Percentiles rank a stretch among this genome's conserved stretches.
Evolutionary conservation across 2,113 vertebrate species (phyloP).

Genomic region (Crocuta crocuta): DNA sequence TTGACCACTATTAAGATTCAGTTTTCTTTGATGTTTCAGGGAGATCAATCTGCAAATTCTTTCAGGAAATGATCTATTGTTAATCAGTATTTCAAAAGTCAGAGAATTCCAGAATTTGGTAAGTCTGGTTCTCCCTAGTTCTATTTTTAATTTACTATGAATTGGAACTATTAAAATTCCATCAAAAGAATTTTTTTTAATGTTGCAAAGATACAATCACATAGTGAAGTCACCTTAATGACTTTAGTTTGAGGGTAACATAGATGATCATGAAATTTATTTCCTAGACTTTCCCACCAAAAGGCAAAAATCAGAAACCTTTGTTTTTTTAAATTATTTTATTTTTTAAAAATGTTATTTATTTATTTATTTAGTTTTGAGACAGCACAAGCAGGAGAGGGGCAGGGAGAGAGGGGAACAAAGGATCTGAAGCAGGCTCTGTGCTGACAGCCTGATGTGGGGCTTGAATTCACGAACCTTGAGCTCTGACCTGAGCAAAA

Average conservation of each 20-base stretch:
- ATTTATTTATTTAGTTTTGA: no score
- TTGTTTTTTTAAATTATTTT: neutral
- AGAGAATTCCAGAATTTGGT: constrained; percentile 41
- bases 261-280: constrained; percentile 23
- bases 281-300: neutral
- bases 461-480: no score
- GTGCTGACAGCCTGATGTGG: no score
- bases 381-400: no score
- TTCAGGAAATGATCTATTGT: constrained; percentile 9
- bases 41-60: neutral
- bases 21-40: neutral
- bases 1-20: neutral
- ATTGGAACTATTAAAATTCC: neutral
- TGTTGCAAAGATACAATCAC: constrained; percentile 16
- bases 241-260: neutral
- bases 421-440: no score
- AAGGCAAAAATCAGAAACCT: neutral
- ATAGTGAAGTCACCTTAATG: neutral
- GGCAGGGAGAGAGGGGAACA: no score
- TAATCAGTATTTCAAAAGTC: constrained; percentile 32
- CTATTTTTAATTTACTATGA: constrained; percentile 44
- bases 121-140: neutral
- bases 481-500: no score
- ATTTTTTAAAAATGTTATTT: no score
- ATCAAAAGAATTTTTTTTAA: neutral